phyloP scores from a whole-genome alignment of 2,113 vertebrate genomes.

The Myodes glareolus region DNA sequence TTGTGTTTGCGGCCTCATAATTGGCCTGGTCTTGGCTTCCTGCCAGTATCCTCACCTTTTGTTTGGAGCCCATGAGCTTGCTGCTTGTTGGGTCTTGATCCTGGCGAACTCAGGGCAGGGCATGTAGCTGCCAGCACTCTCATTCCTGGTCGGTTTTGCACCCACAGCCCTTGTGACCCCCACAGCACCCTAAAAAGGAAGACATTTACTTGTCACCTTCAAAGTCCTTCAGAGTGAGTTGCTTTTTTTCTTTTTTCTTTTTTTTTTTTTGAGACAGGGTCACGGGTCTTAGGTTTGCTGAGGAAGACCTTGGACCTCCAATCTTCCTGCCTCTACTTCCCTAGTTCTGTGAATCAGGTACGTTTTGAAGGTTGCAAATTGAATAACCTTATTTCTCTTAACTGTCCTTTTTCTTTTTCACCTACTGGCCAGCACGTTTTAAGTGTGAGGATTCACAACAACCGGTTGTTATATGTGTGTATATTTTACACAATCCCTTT shows the following conservation, averaged over 20 bases:
- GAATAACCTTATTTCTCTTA: not conserved
- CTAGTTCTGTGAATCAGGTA: not conserved
- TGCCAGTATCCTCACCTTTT: not conserved
- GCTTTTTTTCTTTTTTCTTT: too few species aligned
- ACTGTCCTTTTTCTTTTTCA: not conserved
- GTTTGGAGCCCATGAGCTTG: not conserved
- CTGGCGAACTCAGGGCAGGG: not conserved
- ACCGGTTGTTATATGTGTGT: not conserved
- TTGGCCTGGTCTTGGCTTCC: slow-evolving; percentile 11
- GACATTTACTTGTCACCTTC: not conserved
- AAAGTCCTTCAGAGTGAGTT: not conserved
- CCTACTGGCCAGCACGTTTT: not conserved
- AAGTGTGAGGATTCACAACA: not conserved
- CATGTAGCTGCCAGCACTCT: not conserved
- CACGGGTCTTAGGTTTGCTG: not conserved
- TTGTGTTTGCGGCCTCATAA: not conserved
- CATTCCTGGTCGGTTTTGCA: not conserved
- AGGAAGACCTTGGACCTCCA: not conserved
- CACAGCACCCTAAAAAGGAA: not conserved
- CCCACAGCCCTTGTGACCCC: not conserved
- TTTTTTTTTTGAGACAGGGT: too few species aligned
- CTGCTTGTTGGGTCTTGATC: not conserved
- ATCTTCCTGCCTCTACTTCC: too few species aligned
- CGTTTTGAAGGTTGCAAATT: not conserved
- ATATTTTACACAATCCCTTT: not conserved